A percentile compares a stretch with the other conserved stretches of the same genome.
phyloP scores from a whole-genome alignment of 1,140 invertebrate genomes.

The Bombus cullumanus region DNA sequence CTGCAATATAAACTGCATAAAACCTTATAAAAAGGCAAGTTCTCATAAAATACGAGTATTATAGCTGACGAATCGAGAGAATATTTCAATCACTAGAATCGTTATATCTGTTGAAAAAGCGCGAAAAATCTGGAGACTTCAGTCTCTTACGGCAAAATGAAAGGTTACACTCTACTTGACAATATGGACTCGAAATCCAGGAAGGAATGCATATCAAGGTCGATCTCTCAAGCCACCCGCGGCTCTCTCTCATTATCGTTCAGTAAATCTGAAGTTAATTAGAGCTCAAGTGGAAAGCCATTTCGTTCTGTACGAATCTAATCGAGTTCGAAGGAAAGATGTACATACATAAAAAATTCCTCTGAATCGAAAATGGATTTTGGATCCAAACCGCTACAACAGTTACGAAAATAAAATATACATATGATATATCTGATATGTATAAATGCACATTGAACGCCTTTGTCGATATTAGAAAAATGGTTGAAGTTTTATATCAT shows the following conservation, averaged over 20 bases:
- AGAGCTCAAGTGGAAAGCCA: constrained; percentile 41
- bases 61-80: background rate
- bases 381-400: background rate
- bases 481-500: too few relatives aligned
- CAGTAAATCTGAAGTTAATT: constrained; percentile 58
- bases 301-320: background rate
- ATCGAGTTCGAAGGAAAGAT: background rate
- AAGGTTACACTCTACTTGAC: constrained; percentile 79
- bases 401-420: too few relatives aligned
- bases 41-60: too few relatives aligned
- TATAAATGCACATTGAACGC: too few relatives aligned
- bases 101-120: background rate
- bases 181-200: constrained; percentile 77
- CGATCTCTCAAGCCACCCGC: constrained; percentile 71
- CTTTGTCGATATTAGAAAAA: too few relatives aligned
- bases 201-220: constrained; percentile 79
- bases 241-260: constrained; percentile 70
- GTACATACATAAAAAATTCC: background rate
- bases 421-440: too few relatives aligned
- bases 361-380: background rate
- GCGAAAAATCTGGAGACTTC: constrained; percentile 21
- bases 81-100: background rate
- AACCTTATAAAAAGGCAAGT: too few relatives aligned
- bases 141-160: background rate
- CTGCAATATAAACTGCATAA: too few relatives aligned